Base-by-base conservation (phyloP, 1,140 invertebrate species). In the Plectus sambesii region DNA sequence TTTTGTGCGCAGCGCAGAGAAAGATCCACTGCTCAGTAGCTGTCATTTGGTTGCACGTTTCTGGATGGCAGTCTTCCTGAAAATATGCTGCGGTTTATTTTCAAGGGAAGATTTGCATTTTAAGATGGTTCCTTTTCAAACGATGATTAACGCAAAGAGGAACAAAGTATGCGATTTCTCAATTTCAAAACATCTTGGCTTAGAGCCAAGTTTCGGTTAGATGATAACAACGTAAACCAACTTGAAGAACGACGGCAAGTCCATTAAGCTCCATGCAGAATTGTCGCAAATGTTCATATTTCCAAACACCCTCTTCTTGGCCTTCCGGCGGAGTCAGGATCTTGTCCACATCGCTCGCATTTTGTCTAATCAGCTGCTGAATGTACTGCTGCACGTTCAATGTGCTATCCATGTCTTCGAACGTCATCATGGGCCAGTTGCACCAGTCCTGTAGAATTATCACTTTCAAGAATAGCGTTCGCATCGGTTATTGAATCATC, bases 11-110 rank as follows among this genome's bases (percentile, higher is more conserved):
- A 49, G 94, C 94, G 79, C 94, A 99, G 27, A 99, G 75, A 73
- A 98, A 98, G 70, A 98, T 98, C 93, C 93, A 99, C 67, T 99
- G 93, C 74, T 98, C 92, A 15, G 93, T 99, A 3, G 94, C 94
- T 36, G 93, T 99, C 94, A 99, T 99, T 74, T 99, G 92, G 36
- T 83, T 89, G 70, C 94, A 99, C 2, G 82, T 88, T 56, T 89
- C 84, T 19, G 93, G 89, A 63, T 87, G 84, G 73, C 94, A 98
- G 72, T 98, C 90, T 59, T 80, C 80, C 75, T 96, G 84, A 42
- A 92, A 73, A 39, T 37, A 46, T 17, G 29, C 8, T 44, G 47
- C 17, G 49, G 15, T 42, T 6, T 43, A 52, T 24, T n/a, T 17
- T 33, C 17, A 26, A 56, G 22, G 23, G 26, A 53, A 22, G 9